Conservation (phyloP, 2,113 vertebrate genomes). For the Microcebus jonahi region DNA sequence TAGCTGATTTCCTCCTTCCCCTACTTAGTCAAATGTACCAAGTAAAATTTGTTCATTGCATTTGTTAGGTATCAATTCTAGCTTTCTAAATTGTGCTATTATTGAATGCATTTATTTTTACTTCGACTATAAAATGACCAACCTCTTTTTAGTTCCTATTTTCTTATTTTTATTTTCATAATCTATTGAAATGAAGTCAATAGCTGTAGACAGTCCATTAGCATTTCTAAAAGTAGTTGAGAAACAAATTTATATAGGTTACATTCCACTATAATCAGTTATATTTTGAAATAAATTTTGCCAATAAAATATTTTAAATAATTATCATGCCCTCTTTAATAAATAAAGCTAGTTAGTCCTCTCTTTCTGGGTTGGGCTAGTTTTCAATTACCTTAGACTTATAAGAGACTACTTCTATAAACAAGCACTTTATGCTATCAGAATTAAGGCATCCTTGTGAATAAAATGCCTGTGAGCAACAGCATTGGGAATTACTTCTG, state of each 20-base stretch:
- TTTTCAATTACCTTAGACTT: background rate
- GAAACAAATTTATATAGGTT: background rate
- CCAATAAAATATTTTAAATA: conserved; percentile 6
- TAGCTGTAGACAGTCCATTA: background rate
- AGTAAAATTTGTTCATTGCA: background rate
- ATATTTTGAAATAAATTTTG: conserved; percentile 25
- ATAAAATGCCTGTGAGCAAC: conserved; percentile 2
- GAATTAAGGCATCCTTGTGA: conserved; percentile 4
- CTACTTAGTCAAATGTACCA: background rate
- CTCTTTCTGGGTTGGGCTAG: background rate
- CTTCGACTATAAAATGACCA: background rate
- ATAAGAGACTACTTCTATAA: background rate
- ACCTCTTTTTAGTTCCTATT: background rate
- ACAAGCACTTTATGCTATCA: background rate
- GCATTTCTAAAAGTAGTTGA: background rate
- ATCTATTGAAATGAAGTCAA: conserved; percentile 5
- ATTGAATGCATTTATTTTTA: background rate
- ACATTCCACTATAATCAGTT: background rate
- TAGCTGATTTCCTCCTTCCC: background rate
- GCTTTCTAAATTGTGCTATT: background rate
- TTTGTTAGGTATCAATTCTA: background rate
- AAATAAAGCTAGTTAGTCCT: background rate
- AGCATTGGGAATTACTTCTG: background rate
- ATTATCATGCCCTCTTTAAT: background rate
- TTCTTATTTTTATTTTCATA: conserved; percentile 9